phyloP scores from a whole-genome alignment of 2,113 vertebrate species.

The Ophiodon elongatus region DNA sequence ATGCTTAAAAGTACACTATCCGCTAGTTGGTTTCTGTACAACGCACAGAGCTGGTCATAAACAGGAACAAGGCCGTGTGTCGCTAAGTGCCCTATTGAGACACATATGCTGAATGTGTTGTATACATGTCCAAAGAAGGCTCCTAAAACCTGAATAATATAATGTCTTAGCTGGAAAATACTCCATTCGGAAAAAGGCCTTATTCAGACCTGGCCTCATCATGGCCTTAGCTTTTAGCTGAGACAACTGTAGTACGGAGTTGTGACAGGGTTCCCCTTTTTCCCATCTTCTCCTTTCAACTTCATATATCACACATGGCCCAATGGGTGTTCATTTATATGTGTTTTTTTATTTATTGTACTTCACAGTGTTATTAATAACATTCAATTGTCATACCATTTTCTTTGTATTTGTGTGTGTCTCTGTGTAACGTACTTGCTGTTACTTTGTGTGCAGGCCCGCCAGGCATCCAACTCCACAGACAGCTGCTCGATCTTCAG shows the following conservation, averaged over 20 bases:
- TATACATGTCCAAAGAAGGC: no score
- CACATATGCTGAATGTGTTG: no score
- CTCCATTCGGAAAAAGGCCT: no score
- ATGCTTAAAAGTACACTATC: no score
- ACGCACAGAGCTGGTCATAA: no score
- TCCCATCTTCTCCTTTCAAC: not conserved
- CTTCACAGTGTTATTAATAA: not conserved
- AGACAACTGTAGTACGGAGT: not conserved
- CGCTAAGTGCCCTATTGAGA: no score
- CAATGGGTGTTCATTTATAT: not conserved
- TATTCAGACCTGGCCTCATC: not conserved
- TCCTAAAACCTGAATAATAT: no score
- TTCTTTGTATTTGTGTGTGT: not conserved
- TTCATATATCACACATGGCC: not conserved
- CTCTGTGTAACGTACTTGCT: conserved; percentile 82
- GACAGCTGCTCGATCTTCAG: conserved; percentile 93
- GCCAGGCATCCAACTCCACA: conserved; percentile 93
- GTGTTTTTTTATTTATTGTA: not conserved
- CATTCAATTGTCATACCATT: not conserved
- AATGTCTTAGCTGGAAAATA: no score
- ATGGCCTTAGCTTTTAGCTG: not conserved
- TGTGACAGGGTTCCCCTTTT: not conserved
- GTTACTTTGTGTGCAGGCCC: conserved; percentile 84
- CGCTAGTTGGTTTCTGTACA: no score
- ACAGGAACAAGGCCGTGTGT: no score